These are phyloP conservation scores for Portunus trituberculatus DNA, from an alignment of 1,140 invertebrate genomes.

Conservation along the genomic window DNA sequence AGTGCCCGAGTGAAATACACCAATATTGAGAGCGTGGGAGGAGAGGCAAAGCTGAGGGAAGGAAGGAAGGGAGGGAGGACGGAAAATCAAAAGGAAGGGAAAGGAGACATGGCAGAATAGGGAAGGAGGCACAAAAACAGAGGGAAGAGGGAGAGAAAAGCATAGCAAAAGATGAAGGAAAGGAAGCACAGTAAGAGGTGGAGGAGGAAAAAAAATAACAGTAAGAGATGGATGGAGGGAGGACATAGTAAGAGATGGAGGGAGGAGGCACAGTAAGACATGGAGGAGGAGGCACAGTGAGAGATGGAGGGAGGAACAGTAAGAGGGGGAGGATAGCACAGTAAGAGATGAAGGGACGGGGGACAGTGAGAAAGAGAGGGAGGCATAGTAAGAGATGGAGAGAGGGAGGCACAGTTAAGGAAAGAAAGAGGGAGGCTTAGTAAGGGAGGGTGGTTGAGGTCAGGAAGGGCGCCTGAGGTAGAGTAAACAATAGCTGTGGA, in stretches of 20 bases:
- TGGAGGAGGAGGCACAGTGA: no score
- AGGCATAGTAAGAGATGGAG: not conserved
- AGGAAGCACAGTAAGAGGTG: no score
- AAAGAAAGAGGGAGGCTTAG: not conserved
- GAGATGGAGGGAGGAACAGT: not conserved
- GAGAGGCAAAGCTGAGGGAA: no score
- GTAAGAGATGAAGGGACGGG: not conserved
- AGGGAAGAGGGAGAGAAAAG: no score
- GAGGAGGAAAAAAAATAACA: no score
- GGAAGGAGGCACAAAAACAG: not conserved
- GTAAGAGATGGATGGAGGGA: not conserved
- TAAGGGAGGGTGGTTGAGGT: not conserved
- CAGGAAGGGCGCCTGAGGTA: not conserved
- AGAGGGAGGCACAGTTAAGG: not conserved
- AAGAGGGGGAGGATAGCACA: not conserved
- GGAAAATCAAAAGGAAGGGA: no score
- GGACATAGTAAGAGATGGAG: not conserved
- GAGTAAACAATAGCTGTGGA: conserved; percentile 23
- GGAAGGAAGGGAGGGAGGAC: no score
- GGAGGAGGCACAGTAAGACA: no score
- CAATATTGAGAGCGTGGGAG: no score
- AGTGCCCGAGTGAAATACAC: no score
- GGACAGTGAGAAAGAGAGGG: not conserved
- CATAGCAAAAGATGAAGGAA: no score
- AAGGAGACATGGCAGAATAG: not conserved